These are phyloP conservation scores for Meriones psammophilus DNA, from an alignment of 2,797 vertebrate species.

Conservation along the genomic window DNA sequence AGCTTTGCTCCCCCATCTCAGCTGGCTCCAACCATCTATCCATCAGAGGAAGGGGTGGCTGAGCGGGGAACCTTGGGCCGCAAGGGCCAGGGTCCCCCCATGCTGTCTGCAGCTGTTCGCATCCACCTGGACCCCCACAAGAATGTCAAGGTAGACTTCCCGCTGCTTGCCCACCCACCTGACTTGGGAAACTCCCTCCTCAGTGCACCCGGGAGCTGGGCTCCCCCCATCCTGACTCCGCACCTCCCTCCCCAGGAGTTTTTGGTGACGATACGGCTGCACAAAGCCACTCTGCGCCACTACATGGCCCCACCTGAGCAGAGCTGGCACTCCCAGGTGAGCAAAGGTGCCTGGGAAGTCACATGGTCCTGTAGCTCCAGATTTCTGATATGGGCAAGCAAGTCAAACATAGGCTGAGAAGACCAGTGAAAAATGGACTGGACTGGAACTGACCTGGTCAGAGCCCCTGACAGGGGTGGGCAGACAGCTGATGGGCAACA, in stretches of 20 bases:
- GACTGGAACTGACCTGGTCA: not conserved
- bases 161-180: rapidly evolving
- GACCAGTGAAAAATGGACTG: not conserved
- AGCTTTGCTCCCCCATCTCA: constrained; percentile 90
- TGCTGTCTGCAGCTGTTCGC: constrained; percentile 95
- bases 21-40: constrained; percentile 94
- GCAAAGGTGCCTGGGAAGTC: not conserved
- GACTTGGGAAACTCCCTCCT: not conserved
- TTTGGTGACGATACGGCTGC: constrained; percentile 93
- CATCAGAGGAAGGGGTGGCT: constrained; percentile 93
- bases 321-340: constrained; percentile 96
- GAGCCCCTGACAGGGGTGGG: not conserved
- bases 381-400: not conserved
- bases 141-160: constrained; percentile 91
- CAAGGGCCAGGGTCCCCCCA: constrained; percentile 89
- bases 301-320: constrained; percentile 91
- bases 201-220: rapidly evolving
- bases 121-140: constrained; percentile 94
- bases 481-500: not conserved
- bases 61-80: constrained; percentile 86
- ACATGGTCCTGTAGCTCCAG: not conserved
- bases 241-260: constrained; percentile 90
- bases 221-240: not conserved
- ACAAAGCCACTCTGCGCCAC: constrained; percentile 94
- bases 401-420: not conserved